A percentile compares a stretch with the other conserved stretches of the same genome.
Conservation (phyloP, 2,797 vertebrate species). For the Mastacembelus armatus region DNA sequence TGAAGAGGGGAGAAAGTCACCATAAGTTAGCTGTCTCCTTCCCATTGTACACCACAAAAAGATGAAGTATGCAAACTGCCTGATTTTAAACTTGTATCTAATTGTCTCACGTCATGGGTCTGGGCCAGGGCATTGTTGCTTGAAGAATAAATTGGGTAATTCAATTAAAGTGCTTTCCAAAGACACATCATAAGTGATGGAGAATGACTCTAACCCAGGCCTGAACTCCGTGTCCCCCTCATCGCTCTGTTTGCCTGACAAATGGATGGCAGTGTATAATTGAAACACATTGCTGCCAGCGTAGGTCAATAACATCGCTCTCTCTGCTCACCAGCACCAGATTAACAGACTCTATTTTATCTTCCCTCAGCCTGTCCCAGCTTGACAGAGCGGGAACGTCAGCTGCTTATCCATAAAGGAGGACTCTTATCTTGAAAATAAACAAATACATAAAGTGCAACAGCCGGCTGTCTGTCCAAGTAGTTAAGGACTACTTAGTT, state of each 20-base stretch:
- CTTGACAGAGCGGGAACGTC: constrained; percentile 92
- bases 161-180: constrained; percentile 98
- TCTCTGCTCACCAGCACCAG: constrained; percentile 81
- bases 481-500: constrained; percentile 82
- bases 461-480: constrained; percentile 79
- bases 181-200: constrained; percentile 99
- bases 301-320: constrained; percentile 98
- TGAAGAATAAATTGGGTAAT: constrained; percentile 99
- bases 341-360: constrained; percentile 97
- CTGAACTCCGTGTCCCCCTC: constrained; percentile 92
- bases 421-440: constrained; percentile 92
- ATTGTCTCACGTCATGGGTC: constrained; percentile 97
- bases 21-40: constrained; percentile 58
- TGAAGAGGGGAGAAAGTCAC: constrained; percentile 35
- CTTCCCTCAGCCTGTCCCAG: constrained; percentile 89
- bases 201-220: constrained; percentile 97
- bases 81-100: constrained; percentile 96
- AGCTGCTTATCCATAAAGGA: constrained; percentile 96
- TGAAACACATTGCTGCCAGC: constrained; percentile 99
- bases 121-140: constrained; percentile 96
- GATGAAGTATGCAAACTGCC: constrained; percentile 93
- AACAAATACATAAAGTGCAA: constrained; percentile 86
- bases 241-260: constrained; percentile 96
- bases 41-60: constrained; percentile 73
- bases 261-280: constrained; percentile 99